Base-by-base conservation (phyloP, 2,888 invertebrate genomes). In the Ischnus inquisitorius region DNA sequence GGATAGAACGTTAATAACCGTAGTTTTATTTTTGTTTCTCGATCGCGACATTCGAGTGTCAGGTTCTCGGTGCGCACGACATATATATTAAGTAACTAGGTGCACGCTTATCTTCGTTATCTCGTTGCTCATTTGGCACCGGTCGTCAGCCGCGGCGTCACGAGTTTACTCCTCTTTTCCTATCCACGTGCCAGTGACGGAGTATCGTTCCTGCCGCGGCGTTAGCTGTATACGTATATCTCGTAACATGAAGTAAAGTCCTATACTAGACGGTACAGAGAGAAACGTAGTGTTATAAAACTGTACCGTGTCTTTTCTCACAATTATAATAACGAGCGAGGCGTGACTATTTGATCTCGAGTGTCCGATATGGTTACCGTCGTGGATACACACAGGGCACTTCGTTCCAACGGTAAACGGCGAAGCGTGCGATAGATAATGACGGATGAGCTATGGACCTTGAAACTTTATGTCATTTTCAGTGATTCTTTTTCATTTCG, bases 31-130 rank as follows among this genome's bases (percentile, higher is more conserved):
- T 28, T 28, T 34, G 4, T 34, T 34, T 34, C 34, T 34, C 34
- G 34, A 6, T 34, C 34, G 34, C 34, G 5, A 34, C 34, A 34
- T 34, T 34, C 6, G 34, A 6, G 34, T 34, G 34, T 34, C 34
- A 34, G 34, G 34, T 34, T 34, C 6, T 6, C 6, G 3, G 39
- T 16, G 51, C 34, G 67, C 54, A 54, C 19, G 3, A 41, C 12
- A 22, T 16, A 41, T 6, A n/a, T 12, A 34, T 54, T 72, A 46
- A 57, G 67, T 16, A 28, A 57, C 25, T 12, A 16, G 16, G 16
- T 43, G 54, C 16, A 14, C 39, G 34, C 57, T 77, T 77, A 77
- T 77, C 77, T 41, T 16, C 19, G 77, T 77, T 77, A 77, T 77
- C 77, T 60, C 22, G 43, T 14, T 34, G 46, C 60, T 60, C 60